Conservation (phyloP, 2,888 invertebrate species). For the Lapara coniferarum region DNA sequence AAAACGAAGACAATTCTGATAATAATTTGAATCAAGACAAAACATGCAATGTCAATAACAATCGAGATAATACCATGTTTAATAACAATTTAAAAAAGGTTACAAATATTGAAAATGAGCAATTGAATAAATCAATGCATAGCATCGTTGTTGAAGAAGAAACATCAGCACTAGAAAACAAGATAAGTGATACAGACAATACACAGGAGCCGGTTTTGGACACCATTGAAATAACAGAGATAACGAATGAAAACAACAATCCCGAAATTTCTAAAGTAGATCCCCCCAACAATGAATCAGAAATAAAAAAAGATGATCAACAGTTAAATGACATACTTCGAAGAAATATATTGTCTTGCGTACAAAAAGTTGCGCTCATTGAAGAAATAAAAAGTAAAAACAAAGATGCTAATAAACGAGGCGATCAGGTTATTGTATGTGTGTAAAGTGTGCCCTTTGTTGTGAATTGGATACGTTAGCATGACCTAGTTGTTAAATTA, state of each 20-base stretch:
- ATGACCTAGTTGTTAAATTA: constrained; percentile 46
- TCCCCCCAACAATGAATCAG: constrained; percentile 35
- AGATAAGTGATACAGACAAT: constrained; percentile 40
- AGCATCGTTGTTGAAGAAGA: constrained; percentile 54
- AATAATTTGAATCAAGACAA: constrained; percentile 44
- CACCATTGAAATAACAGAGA: constrained; percentile 33
- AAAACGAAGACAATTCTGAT: constrained; percentile 39
- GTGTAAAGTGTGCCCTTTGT: constrained; percentile 60
- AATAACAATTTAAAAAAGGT: constrained; percentile 73
- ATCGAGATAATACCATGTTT: constrained; percentile 49
- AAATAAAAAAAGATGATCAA: constrained; percentile 57
- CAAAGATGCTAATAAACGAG: constrained; percentile 52
- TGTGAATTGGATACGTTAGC: constrained; percentile 59
- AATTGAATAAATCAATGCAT: constrained; percentile 69
- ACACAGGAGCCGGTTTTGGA: constrained; percentile 31
- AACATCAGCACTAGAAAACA: constrained; percentile 42
- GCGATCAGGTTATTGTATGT: constrained; percentile 72
- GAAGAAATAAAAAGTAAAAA: constrained; percentile 72
- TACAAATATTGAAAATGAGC: constrained; percentile 77
- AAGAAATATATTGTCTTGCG: constrained; percentile 75
- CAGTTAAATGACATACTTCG: constrained; percentile 66
- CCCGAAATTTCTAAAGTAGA: constrained; percentile 51
- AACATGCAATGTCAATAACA: constrained; percentile 51
- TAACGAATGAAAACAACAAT: constrained; percentile 37
- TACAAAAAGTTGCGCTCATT: constrained; percentile 74